Percentiles rank a stretch among this genome's conserved stretches.
Conservation (phyloP, 1,140 invertebrate genomes). For the Lasioglossum albipes region DNA sequence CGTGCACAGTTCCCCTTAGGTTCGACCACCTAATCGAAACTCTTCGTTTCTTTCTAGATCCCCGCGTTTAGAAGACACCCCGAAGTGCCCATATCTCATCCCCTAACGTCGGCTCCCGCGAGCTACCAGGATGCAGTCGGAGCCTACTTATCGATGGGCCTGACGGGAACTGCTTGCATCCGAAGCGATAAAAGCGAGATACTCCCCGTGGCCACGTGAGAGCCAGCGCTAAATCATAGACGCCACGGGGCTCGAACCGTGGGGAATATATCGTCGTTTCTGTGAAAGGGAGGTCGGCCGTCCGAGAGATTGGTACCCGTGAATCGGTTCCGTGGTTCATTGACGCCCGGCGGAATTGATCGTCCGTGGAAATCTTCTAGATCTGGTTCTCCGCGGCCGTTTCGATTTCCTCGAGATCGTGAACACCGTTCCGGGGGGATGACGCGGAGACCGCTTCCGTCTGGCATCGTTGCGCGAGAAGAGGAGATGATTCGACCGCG, state of each 20-base stretch:
- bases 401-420: not conserved
- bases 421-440: slow-evolving; percentile 8
- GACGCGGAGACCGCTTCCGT: not conserved
- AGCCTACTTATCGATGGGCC: slow-evolving; percentile 41
- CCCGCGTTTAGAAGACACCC: not conserved
- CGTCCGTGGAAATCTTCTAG: no score
- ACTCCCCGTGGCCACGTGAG: slow-evolving; percentile 38
- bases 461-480: not conserved
- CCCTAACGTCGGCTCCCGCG: slow-evolving; percentile 3
- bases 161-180: slow-evolving; percentile 18
- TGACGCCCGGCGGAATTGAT: no score
- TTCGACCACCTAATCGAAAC: not conserved
- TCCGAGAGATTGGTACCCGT: no score
- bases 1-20: no score
- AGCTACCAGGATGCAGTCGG: slow-evolving; percentile 47
- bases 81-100: not conserved
- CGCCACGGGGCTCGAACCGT: slow-evolving; percentile 57
- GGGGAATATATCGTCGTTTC: slow-evolving; percentile 18
- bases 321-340: no score
- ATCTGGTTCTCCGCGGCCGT: not conserved
- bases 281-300: no score
- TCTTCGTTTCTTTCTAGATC: no score
- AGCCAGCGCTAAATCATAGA: slow-evolving; percentile 65
- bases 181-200: slow-evolving; percentile 43
- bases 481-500: not conserved